Conservation (phyloP, 2,888 invertebrate genomes). For the Glaucopsyche alexis region DNA sequence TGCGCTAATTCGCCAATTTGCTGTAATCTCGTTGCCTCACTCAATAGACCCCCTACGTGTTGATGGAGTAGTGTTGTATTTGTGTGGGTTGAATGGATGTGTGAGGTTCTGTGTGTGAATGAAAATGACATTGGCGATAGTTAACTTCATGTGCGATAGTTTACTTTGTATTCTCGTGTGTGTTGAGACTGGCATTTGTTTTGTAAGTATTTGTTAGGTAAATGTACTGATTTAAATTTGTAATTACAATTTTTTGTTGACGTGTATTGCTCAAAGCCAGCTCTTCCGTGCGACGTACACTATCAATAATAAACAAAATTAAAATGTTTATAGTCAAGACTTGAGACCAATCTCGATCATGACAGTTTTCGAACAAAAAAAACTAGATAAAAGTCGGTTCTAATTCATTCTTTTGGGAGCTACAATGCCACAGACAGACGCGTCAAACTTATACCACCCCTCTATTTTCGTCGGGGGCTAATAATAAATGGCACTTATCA, state of each 20-base stretch:
- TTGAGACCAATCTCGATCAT: too few relatives aligned
- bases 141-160: background rate
- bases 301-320: too few relatives aligned
- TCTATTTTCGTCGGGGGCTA: too few relatives aligned
- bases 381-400: too few relatives aligned
- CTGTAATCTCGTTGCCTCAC: slow-evolving; percentile 16
- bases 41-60: slow-evolving; percentile 13
- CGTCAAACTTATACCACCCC: too few relatives aligned
- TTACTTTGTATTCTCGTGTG: background rate
- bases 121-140: background rate
- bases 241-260: background rate
- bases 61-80: background rate
- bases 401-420: too few relatives aligned
- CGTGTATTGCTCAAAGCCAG: background rate
- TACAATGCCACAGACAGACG: too few relatives aligned
- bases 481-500: too few relatives aligned
- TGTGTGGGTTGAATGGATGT: background rate
- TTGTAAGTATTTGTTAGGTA: background rate
- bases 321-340: too few relatives aligned
- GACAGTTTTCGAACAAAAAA: too few relatives aligned
- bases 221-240: background rate
- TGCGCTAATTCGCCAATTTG: slow-evolving; percentile 22
- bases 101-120: background rate
- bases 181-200: background rate
- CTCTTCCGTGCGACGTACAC: background rate